Evolutionary conservation across 2,888 invertebrate genomes (phyloP).

Genomic region (Ditula angustiorana): DNA sequence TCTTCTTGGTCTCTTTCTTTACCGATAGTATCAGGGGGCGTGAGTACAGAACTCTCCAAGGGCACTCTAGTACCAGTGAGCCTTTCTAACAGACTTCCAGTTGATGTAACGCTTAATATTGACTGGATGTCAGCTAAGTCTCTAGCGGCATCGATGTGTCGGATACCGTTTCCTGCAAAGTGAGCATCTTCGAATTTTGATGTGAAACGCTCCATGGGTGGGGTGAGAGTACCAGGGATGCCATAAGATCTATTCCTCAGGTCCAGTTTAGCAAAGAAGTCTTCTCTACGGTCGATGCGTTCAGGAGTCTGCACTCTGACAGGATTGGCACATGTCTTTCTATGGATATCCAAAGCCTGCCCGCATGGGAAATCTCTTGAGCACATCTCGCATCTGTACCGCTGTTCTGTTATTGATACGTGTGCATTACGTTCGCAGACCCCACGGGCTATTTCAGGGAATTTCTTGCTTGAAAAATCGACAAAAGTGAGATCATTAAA

Average conservation of each 20-base stretch:
- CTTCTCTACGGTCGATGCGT: conserved; percentile 87
- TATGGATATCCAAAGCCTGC: conserved; percentile 89
- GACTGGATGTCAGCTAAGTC: conserved; percentile 95
- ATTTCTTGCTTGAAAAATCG: conserved; percentile 93
- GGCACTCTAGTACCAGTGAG: conserved; percentile 79
- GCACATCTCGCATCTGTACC: conserved; percentile 90
- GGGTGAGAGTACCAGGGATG: conserved; percentile 76
- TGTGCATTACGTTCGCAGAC: conserved; percentile 89
- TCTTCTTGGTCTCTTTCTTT: conserved; percentile 86
- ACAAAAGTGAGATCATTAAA: conserved; percentile 90
- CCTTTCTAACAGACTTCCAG: conserved; percentile 88
- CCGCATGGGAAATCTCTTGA: conserved; percentile 89
- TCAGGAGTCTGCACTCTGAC: conserved; percentile 80
- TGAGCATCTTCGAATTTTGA: conserved; percentile 75
- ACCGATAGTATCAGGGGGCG: conserved; percentile 73
- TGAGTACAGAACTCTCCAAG: conserved; percentile 73
- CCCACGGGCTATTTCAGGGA: conserved; percentile 91
- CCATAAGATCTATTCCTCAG: conserved; percentile 89
- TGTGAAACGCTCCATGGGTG: conserved; percentile 75
- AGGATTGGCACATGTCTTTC: conserved; percentile 73
- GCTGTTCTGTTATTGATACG: conserved; percentile 85
- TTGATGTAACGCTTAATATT: conserved; percentile 91
- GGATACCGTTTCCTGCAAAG: conserved; percentile 68
- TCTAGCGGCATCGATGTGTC: conserved; percentile 86
- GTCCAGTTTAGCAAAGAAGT: conserved; percentile 93